phyloP scores from a whole-genome alignment of 2,113 vertebrate species.

The Oenanthe oenanthe region DNA sequence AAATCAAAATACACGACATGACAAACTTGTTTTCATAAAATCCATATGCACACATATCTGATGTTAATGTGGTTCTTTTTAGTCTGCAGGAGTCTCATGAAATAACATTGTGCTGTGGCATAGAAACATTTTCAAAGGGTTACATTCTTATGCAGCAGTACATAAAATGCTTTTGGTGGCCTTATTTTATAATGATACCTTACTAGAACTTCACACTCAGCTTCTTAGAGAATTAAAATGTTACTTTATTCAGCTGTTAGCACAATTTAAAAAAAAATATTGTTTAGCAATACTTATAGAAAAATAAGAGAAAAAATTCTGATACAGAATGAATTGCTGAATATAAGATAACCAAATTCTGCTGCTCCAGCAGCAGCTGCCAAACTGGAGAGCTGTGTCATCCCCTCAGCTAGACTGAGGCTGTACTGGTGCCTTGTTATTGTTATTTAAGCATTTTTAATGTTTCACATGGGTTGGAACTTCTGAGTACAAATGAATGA shows the following conservation, averaged over 20 bases:
- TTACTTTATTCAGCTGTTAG: background rate
- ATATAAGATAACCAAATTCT: background rate
- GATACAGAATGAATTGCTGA: background rate
- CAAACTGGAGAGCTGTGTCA: background rate
- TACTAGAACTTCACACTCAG: background rate
- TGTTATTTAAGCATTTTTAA: background rate
- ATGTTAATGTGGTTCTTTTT: background rate
- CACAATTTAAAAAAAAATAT: background rate
- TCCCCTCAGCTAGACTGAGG: background rate
- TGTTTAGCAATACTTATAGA: background rate
- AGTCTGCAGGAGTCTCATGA: background rate
- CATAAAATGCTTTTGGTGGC: background rate
- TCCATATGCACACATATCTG: background rate
- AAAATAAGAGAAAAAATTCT: background rate
- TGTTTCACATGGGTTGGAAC: background rate
- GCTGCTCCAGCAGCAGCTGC: background rate
- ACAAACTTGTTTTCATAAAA: background rate
- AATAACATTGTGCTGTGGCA: background rate
- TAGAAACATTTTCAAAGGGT: background rate
- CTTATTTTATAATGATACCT: background rate
- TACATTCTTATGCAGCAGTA: background rate
- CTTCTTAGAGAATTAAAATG: background rate
- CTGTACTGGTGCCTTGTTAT: background rate
- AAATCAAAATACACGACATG: background rate
- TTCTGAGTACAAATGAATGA: background rate